Base-by-base conservation (phyloP, 1,140 invertebrate genomes). In the Drosophila bipectinata region DNA sequence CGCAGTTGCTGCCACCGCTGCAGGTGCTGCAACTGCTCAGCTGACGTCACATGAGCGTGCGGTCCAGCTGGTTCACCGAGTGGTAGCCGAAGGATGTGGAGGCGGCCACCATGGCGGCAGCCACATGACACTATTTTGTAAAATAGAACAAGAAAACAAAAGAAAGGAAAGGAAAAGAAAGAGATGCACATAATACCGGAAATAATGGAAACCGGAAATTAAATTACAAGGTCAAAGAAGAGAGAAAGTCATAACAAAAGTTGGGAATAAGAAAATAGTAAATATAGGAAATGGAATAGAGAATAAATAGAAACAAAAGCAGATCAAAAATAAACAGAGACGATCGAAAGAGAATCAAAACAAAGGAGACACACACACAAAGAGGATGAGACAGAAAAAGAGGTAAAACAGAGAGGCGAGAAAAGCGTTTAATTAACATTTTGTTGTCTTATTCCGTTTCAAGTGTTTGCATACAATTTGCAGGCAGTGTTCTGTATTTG, bases 11-110 rank as follows among this genome's bases (percentile, higher is more conserved):
- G 78, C 89, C 91, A 63, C 78, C 81, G 74, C 91, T 91, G 75
- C 91, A 91, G 64, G 91, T 90, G 79, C 90, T 92, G 77, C 91
- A 92, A 77, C 89, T 91, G 83, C 90, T 92, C 39, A 90, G 90
- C 80, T 91, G 88, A 44, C 91, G 91, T 92, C 91, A 92, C 75
- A 92, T 92, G 63, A 92, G 79, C 48, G 78, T 88, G 47, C 91
- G 88, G 48, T 91, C 87, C 62, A 91, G 75, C 67, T 92, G 90
- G 67, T 91, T 91, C 47, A 92, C 89, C 30, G 90, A 92, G 26
- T 90, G 85, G 67, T 92, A 92, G 67, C 91, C 90, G 41, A 92
- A 90, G 53, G 91, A 90, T 12, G 91, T 90, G 24, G 91, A 91
- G 28, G 91, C 89, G 21, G 90, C 91, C 53, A 92, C 90, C 89